Percentiles rank a stretch among this genome's conserved stretches.
phyloP scores from a whole-genome alignment of 1,140 invertebrate genomes.

The Scylla paramamosain region DNA sequence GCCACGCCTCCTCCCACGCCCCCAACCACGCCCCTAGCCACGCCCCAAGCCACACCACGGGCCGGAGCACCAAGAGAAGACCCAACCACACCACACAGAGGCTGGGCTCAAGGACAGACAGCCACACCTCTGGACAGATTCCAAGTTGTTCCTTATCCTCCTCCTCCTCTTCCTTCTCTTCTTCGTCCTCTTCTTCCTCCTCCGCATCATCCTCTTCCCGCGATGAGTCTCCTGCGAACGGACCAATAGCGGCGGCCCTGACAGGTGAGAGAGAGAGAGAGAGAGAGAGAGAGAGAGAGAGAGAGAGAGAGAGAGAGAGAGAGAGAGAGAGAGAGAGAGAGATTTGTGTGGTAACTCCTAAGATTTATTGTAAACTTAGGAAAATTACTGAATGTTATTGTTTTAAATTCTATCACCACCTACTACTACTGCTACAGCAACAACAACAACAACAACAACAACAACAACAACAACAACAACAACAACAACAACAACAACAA shows the following conservation, averaged over 20 bases:
- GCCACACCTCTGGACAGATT: not conserved
- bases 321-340: slow-evolving; percentile 41
- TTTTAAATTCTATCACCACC: no score
- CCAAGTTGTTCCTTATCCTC: not conserved
- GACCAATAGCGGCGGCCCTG: not conserved
- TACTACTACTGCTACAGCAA: no score
- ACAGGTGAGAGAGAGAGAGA: not conserved
- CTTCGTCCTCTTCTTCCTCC: not conserved
- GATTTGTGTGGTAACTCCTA: not conserved
- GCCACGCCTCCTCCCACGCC: not conserved
- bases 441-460: no score
- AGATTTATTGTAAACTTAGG: no score
- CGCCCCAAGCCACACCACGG: not conserved
- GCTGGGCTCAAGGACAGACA: not conserved
- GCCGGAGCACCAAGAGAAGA: not conserved
- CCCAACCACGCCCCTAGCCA: not conserved
- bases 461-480: no score
- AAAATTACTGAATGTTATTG: no score
- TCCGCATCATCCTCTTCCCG: not conserved
- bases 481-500: not conserved
- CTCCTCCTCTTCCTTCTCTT: not conserved
- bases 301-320: slow-evolving; percentile 41
- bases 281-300: slow-evolving; percentile 44
- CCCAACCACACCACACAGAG: not conserved
- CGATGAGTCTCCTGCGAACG: not conserved